phyloP scores from a whole-genome alignment of 2,888 invertebrate species.

The Oeneis ivallda region DNA sequence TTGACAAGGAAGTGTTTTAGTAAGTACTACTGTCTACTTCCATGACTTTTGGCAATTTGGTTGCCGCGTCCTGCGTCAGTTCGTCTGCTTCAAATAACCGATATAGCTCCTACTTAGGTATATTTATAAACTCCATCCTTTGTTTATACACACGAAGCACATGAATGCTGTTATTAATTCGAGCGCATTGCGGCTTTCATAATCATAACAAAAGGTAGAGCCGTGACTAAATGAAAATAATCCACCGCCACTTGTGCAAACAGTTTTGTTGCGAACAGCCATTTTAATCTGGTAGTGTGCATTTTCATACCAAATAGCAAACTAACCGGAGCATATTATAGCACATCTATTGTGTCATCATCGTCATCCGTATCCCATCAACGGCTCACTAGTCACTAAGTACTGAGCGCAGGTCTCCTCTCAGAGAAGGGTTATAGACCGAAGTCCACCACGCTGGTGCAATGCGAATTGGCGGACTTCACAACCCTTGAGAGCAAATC shows the following conservation, averaged over 20 bases:
- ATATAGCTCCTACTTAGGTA: conserved; percentile 20
- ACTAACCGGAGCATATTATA: not conserved
- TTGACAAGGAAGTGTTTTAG: no score
- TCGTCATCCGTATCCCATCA: no score
- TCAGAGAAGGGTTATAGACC: no score
- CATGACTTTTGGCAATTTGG: no score
- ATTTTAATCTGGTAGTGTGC: conserved; percentile 17
- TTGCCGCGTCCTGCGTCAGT: not conserved
- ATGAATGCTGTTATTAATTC: conserved; percentile 51
- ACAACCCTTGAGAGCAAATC: no score
- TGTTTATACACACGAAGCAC: conserved; percentile 47
- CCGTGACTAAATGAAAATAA: conserved; percentile 63
- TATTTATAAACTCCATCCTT: conserved; percentile 59
- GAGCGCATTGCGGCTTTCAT: conserved; percentile 59
- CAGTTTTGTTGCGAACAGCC: conserved; percentile 40
- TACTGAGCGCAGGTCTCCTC: no score
- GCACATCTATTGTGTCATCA: no score
- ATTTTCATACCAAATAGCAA: no score
- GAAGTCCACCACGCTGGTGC: no score
- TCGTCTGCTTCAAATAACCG: not conserved
- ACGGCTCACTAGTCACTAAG: no score
- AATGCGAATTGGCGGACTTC: no score
- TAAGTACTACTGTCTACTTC: no score
- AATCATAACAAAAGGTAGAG: conserved; percentile 56
- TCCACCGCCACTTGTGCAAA: conserved; percentile 62